Conservation (phyloP, 2,797 vertebrate species). For the Gallinago solitaria region DNA sequence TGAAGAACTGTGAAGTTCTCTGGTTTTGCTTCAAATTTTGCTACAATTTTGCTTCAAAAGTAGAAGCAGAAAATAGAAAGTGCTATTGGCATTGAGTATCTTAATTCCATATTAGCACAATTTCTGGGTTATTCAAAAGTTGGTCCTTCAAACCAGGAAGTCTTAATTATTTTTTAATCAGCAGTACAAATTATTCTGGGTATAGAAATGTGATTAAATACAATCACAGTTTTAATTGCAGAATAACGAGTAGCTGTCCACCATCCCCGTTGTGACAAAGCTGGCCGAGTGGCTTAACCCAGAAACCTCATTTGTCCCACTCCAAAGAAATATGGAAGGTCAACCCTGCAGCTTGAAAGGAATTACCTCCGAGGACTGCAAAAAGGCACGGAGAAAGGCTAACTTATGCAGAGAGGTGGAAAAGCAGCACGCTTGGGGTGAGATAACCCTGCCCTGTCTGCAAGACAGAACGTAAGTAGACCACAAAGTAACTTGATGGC, state of each 20-base stretch:
- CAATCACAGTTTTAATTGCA: not conserved
- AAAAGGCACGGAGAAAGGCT: not conserved
- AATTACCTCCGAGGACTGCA: not conserved
- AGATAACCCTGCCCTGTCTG: not conserved
- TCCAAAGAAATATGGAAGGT: not conserved
- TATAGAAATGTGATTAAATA: not conserved
- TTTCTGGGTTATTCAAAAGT: not conserved
- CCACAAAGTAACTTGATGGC: not conserved
- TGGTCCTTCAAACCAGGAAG: not conserved
- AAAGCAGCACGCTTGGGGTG: not conserved
- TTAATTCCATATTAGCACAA: not conserved
- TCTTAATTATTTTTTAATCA: not conserved
- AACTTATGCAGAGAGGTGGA: fast-evolving
- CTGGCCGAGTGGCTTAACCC: not conserved
- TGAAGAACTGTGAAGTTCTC: not conserved
- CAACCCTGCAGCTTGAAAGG: not conserved
- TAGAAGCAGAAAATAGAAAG: not conserved
- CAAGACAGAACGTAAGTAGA: not conserved
- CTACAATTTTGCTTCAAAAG: not conserved
- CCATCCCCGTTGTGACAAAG: not conserved
- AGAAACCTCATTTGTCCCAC: not conserved
- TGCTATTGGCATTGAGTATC: not conserved
- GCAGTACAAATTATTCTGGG: not conserved
- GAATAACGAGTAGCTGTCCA: not conserved
- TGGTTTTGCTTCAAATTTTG: not conserved